phyloP scores from a whole-genome alignment of 92 coral and sea anemone genomes.

The Pocillopora grandis region DNA sequence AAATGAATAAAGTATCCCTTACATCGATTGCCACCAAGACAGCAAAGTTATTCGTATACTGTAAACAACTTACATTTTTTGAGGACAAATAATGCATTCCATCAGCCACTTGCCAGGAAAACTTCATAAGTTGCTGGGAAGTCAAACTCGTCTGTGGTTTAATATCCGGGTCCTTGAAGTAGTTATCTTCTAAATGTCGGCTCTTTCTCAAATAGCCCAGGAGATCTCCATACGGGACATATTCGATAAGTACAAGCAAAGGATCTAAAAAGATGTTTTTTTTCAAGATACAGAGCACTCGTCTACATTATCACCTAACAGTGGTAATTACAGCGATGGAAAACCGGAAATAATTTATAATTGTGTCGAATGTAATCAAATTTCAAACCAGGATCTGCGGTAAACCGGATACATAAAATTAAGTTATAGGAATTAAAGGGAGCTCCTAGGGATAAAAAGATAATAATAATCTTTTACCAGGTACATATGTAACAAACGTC shows the following conservation, averaged over 20 bases:
- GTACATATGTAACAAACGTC: background rate
- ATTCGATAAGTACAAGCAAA: slow-evolving; percentile 61
- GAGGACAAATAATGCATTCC: slow-evolving; percentile 59
- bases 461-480: too few species aligned
- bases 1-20: too few species aligned
- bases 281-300: background rate
- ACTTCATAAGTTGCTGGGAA: slow-evolving; percentile 60
- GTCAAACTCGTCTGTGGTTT: slow-evolving; percentile 54
- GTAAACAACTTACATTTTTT: background rate
- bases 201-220: slow-evolving; percentile 73
- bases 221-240: slow-evolving; percentile 73
- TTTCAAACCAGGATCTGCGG: too few species aligned
- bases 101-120: slow-evolving; percentile 73
- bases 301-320: too few species aligned
- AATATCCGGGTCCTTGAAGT: slow-evolving; percentile 68
- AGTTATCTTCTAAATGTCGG: slow-evolving; percentile 66
- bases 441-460: too few species aligned
- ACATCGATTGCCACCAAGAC: too few species aligned
- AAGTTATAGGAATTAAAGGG: too few species aligned
- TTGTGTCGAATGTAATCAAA: too few species aligned
- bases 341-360: background rate
- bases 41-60: background rate
- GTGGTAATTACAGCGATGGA: too few species aligned
- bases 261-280: slow-evolving; percentile 22
- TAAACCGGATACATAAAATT: too few species aligned